These are phyloP conservation scores for Muscidifurax raptorellus DNA, from an alignment of 1,140 invertebrate species.

Conservation along the genomic window DNA sequence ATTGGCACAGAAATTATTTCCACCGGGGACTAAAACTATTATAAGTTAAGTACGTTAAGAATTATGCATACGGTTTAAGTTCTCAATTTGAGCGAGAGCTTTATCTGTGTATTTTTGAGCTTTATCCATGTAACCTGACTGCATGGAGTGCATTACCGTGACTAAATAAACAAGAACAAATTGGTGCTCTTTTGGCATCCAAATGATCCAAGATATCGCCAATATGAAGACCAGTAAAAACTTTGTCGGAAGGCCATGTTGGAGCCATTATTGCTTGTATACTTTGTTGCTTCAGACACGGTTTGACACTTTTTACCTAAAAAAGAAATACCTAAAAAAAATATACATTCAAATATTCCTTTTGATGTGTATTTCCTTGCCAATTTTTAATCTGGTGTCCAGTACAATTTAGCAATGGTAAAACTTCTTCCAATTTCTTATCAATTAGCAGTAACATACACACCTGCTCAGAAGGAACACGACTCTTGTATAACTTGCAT, in stretches of 20 bases:
- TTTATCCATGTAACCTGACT: conserved; percentile 98
- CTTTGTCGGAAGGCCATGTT: conserved; percentile 91
- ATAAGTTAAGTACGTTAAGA: too few species aligned
- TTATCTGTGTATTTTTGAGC: conserved; percentile 99
- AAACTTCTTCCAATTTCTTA: conserved; percentile 93
- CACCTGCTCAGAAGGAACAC: conserved; percentile 96
- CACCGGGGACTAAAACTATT: too few species aligned
- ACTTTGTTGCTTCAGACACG: conserved; percentile 96
- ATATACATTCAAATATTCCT: conserved; percentile 97
- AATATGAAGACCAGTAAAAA: conserved; percentile 83
- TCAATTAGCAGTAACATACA: conserved; percentile 96
- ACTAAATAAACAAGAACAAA: conserved; percentile 98
- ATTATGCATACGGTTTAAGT: conserved; percentile 85
- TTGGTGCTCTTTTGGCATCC: conserved; percentile 97
- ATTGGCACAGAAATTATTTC: too few species aligned
- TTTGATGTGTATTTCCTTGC: conserved; percentile 91
- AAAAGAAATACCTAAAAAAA: conserved; percentile 89
- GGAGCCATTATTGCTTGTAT: conserved; percentile 97
- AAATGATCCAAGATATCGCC: conserved; percentile 96
- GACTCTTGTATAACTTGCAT: conserved; percentile 92
- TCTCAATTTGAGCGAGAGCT: conserved; percentile 97
- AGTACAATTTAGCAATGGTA: conserved; percentile 89
- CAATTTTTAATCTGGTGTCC: conserved; percentile 92
- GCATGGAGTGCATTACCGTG: conserved; percentile 98
- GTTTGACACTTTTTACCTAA: conserved; percentile 97